Evolutionary conservation across 2,888 invertebrate species (phyloP).

Genomic region (Macrosoma leucophasiata): DNA sequence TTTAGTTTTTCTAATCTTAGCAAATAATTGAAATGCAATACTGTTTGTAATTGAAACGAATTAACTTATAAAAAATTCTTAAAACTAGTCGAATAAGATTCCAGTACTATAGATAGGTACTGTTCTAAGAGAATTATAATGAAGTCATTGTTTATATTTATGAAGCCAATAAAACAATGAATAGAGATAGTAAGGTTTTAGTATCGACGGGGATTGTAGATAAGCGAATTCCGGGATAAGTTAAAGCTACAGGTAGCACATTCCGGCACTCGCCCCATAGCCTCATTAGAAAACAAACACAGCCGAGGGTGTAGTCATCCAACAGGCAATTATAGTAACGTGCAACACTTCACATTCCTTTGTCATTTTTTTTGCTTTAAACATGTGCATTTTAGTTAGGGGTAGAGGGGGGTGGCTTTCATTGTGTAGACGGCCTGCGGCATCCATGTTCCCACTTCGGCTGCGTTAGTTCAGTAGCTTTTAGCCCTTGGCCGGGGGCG

Average conservation of each 20-base stretch:
- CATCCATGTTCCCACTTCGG: slow-evolving; percentile 31
- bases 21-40: too few relatives aligned
- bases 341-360: slow-evolving; percentile 50
- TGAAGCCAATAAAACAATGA: too few relatives aligned
- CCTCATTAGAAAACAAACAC: slow-evolving; percentile 34
- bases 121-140: too few relatives aligned
- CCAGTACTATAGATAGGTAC: too few relatives aligned
- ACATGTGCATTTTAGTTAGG: slow-evolving; percentile 57
- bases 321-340: slow-evolving; percentile 33
- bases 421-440: slow-evolving; percentile 45
- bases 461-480: slow-evolving; percentile 46
- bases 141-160: too few relatives aligned
- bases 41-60: too few relatives aligned
- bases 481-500: slow-evolving; percentile 50
- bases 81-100: too few relatives aligned
- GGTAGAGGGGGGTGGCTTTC: slow-evolving; percentile 48
- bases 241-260: slow-evolving; percentile 41
- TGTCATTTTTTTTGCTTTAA: slow-evolving; percentile 48
- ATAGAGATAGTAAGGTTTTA: too few relatives aligned
- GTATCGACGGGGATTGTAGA: too few relatives aligned
- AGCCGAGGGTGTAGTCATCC: slow-evolving; percentile 24
- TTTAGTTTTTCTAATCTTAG: too few relatives aligned
- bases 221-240: slow-evolving; percentile 31
- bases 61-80: too few relatives aligned
- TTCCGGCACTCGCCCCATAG: slow-evolving; percentile 26